Conservation (phyloP, 2,888 invertebrate species). For the Drosophila lacicola region DNA sequence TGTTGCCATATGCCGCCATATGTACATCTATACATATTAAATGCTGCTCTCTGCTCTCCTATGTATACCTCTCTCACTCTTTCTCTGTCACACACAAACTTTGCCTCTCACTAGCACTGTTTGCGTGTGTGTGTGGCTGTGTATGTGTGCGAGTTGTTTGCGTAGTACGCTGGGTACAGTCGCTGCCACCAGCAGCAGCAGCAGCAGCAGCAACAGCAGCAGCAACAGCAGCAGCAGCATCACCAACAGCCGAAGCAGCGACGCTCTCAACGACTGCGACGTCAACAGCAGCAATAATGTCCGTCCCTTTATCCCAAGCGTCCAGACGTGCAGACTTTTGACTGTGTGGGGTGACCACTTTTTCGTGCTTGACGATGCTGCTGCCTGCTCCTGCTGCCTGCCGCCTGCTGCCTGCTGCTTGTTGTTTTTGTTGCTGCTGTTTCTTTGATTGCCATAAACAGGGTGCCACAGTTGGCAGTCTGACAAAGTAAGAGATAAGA, state of each 20-base stretch:
- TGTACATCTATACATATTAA: slow-evolving; percentile 56
- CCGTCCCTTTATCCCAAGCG: slow-evolving; percentile 65
- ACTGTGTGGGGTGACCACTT: slow-evolving; percentile 79
- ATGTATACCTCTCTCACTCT: slow-evolving; percentile 12
- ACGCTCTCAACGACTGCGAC: slow-evolving; percentile 46
- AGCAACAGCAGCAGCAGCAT: slow-evolving; percentile 26
- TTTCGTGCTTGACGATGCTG: slow-evolving; percentile 70
- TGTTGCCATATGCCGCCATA: slow-evolving; percentile 80
- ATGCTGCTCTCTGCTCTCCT: slow-evolving; percentile 39
- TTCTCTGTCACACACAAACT: neutral
- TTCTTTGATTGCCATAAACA: slow-evolving; percentile 75
- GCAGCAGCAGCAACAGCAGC: slow-evolving; percentile 43
- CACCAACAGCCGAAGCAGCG: slow-evolving; percentile 10
- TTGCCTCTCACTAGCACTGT: neutral
- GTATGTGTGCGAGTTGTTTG: slow-evolving; percentile 47
- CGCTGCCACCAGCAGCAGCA: slow-evolving; percentile 60
- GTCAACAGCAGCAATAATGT: slow-evolving; percentile 64
- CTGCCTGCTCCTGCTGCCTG: slow-evolving; percentile 27
- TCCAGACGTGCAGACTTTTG: slow-evolving; percentile 78
- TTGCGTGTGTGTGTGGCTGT: slow-evolving; percentile 10
- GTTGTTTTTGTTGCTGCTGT: slow-evolving; percentile 53
- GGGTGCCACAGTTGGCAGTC: slow-evolving; percentile 45
- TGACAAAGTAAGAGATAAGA: neutral
- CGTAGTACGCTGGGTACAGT: slow-evolving; percentile 70
- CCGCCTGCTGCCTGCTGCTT: slow-evolving; percentile 19